Percentiles rank a stretch among this genome's conserved stretches.
Conservation (phyloP, 2,888 invertebrate species). For the Pheosia tremula region DNA sequence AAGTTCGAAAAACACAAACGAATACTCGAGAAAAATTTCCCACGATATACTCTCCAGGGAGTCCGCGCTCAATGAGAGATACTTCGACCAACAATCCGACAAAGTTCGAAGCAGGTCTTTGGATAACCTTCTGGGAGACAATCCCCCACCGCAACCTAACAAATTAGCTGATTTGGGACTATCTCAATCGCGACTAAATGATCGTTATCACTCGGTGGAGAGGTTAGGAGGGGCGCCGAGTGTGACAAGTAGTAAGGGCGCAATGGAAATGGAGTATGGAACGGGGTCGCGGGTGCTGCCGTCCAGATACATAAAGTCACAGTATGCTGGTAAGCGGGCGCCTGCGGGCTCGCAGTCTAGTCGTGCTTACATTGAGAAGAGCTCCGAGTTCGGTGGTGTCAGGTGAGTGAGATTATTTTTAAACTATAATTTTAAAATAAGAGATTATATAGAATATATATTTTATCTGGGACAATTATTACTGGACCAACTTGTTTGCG, state of each 20-base stretch:
- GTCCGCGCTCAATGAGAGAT: slow-evolving; percentile 94
- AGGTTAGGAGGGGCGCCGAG: slow-evolving; percentile 87
- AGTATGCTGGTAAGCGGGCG: slow-evolving; percentile 91
- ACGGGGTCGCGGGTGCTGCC: slow-evolving; percentile 82
- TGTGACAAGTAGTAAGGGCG: slow-evolving; percentile 82
- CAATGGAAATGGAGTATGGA: slow-evolving; percentile 89
- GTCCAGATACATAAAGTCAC: slow-evolving; percentile 92
- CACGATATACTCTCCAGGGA: slow-evolving; percentile 91
- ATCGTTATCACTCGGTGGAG: slow-evolving; percentile 94
- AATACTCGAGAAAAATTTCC: slow-evolving; percentile 87
- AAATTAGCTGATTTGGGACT: slow-evolving; percentile 90
- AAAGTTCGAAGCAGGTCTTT: slow-evolving; percentile 91
- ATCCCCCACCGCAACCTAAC: slow-evolving; percentile 84
- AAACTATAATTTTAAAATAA: no score
- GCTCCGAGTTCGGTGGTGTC: slow-evolving; percentile 88
- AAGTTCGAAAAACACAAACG: slow-evolving; percentile 44
- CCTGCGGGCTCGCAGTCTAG: slow-evolving; percentile 94
- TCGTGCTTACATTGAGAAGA: slow-evolving; percentile 93
- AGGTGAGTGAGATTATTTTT: slow-evolving; percentile 54
- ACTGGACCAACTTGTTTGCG: no score
- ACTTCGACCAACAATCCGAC: slow-evolving; percentile 89
- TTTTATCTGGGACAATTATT: no score
- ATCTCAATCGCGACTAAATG: slow-evolving; percentile 94
- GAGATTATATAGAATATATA: no score
- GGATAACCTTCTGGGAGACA: slow-evolving; percentile 91